A percentile compares a stretch with the other conserved stretches of the same genome.
These are phyloP conservation scores for Microdon myrmicae DNA, from an alignment of 2,888 invertebrate genomes.

Conservation along the genomic window DNA sequence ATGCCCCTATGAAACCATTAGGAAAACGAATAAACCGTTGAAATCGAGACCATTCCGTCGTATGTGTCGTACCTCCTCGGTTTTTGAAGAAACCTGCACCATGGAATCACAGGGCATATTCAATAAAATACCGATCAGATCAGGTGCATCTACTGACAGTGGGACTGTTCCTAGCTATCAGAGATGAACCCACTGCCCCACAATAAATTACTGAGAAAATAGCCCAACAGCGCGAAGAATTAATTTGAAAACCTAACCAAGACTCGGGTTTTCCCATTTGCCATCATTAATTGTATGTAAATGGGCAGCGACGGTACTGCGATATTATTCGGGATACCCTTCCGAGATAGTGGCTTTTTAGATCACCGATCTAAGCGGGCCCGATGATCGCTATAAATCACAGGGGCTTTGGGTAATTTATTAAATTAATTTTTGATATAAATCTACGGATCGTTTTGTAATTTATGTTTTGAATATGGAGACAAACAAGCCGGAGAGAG, in stretches of 20 bases:
- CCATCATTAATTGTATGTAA: constrained; percentile 36
- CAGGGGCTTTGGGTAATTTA: constrained; percentile 40
- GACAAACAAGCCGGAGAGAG: constrained; percentile 1
- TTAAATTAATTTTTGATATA: constrained; percentile 37
- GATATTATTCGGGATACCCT: constrained; percentile 42
- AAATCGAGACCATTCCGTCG: too few species aligned
- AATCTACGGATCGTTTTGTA: constrained; percentile 30
- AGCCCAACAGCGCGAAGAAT: constrained; percentile 34
- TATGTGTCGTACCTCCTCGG: too few species aligned
- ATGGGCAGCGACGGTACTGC: constrained; percentile 21
- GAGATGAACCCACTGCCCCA: constrained; percentile 26
- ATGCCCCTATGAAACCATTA: too few species aligned
- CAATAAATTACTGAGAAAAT: constrained; percentile 35
- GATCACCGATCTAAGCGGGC: constrained; percentile 44
- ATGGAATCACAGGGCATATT: too few species aligned
- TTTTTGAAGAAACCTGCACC: too few species aligned
- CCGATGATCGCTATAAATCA: constrained; percentile 40
- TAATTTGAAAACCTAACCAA: constrained; percentile 12
- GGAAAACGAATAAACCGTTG: too few species aligned
- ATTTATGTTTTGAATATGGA: constrained; percentile 36
- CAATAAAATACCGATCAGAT: too few species aligned
- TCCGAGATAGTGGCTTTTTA: constrained; percentile 39
- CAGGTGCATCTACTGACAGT: too few species aligned
- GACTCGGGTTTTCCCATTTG: constrained; percentile 8
- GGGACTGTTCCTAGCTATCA: too few species aligned